Evolutionary conservation across 2,888 invertebrate genomes (phyloP), one percentile per base, ranked within the genome.

Genomic region (Chrysina gloriosa): DNA sequence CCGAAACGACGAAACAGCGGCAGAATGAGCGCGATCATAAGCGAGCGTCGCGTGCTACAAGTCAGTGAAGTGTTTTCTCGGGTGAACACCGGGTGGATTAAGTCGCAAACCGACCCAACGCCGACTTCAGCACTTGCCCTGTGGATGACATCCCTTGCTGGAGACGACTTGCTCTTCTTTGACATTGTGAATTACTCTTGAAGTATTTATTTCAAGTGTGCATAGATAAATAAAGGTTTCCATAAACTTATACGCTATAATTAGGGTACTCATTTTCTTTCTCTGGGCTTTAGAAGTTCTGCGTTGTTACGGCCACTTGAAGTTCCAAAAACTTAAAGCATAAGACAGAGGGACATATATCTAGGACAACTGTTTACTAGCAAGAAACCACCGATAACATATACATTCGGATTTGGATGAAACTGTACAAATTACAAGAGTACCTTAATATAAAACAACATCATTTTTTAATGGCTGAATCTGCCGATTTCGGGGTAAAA

Each of bases 61-160:
- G 58, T 69, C 72, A 67, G 70, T 69, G 72, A 70, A 72, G 71
- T 72, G 42, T 61, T 61, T 61, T 61, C 58, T 36, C 42, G 58
- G 42, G 42, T 61, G 42, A 42, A 61, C 16, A 42, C 27, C 36
- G 42, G 14, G 14, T 27, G 58, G 45, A 27, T 27, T 42, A 27
- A 71, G 69, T 67, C 68, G 68, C 68, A 58, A 69, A 65, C 58
- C 71, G 67, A 68, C 61, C 71, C 70, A 63, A 67, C 71, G 71
- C 71, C 16, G 71, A 70, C 72, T 72, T 72, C 70, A 71, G 69
- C 70, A 66, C 72, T 63, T 69, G 64, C 42, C 64, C 70, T 72
- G 71, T 71, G 69, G 66, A 71, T 72, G 72, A 72, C 72, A 71
- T 70, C 69, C 67, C 69, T 72, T 72, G 70, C 72, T 71, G 71